Evolutionary conservation across 2,113 vertebrate species (phyloP).

Genomic region (Cinclus mexicanus): DNA sequence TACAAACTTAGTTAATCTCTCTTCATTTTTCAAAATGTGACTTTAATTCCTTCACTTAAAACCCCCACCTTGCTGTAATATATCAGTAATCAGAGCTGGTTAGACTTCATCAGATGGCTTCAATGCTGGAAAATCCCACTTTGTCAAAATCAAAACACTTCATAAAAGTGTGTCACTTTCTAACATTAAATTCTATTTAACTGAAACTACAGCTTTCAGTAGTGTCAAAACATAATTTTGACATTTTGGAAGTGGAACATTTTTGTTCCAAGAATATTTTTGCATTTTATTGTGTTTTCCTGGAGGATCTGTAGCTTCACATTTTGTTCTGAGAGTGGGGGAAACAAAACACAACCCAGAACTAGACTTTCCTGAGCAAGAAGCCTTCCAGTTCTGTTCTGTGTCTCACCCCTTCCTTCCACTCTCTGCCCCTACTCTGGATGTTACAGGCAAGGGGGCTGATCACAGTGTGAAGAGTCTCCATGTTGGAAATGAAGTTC

Average conservation of each 20-base stretch:
- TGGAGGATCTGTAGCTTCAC: background rate
- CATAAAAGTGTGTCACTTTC: slow-evolving; percentile 26
- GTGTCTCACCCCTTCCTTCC: background rate
- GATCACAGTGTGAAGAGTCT: background rate
- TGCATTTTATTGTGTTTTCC: slow-evolving; percentile 33
- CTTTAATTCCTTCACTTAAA: background rate
- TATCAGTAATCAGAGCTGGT: background rate
- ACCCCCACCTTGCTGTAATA: background rate
- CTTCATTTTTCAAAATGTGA: background rate
- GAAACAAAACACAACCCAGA: background rate
- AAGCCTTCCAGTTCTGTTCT: background rate
- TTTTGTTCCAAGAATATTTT: slow-evolving; percentile 36
- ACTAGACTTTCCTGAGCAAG: background rate
- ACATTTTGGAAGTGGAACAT: slow-evolving; percentile 21
- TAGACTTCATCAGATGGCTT: slow-evolving; percentile 13
- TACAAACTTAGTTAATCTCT: background rate
- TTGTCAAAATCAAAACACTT: slow-evolving; percentile 42
- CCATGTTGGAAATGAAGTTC: background rate
- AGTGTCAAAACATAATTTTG: slow-evolving; percentile 53
- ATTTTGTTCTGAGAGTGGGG: background rate
- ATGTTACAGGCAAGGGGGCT: background rate
- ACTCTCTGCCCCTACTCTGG: background rate
- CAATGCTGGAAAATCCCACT: slow-evolving; percentile 35
- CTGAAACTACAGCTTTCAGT: slow-evolving; percentile 39
- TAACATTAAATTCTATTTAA: slow-evolving; percentile 33